Percentiles rank a stretch among this genome's conserved stretches.
Conservation (phyloP, 2,888 invertebrate species). For the Leptodirus hochenwartii region DNA sequence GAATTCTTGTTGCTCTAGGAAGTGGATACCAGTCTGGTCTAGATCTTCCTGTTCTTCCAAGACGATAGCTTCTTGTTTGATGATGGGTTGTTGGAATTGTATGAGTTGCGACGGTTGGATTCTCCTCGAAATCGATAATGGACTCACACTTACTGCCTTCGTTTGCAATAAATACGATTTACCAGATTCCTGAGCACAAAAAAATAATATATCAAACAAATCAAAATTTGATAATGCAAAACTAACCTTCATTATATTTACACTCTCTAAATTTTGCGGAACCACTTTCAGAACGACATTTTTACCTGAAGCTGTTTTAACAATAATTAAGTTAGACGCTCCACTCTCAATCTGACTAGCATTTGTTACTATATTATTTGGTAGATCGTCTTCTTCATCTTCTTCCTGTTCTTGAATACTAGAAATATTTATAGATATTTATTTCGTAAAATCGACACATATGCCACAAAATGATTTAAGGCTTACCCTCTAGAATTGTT, state of each 20-base stretch:
- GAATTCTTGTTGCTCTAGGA: no score
- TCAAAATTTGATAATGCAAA: neutral
- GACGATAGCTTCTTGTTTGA: no score
- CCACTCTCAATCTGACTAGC: constrained; percentile 16
- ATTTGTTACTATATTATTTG: constrained; percentile 15
- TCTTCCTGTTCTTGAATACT: constrained; percentile 4
- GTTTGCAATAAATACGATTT: constrained; percentile 14
- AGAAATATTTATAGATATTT: constrained; percentile 3
- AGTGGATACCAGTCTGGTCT: no score
- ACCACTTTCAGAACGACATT: constrained; percentile 26
- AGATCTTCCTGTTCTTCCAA: no score
- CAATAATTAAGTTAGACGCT: constrained; percentile 25
- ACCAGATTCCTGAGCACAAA: constrained; percentile 10
- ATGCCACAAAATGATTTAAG: neutral
- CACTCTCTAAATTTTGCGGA: constrained; percentile 17
- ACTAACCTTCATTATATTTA: no score
- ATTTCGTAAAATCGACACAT: no score
- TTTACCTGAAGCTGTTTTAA: constrained; percentile 26
- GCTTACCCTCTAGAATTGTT: constrained; percentile 12
- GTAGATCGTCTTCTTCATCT: constrained; percentile 6
- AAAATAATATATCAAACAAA: neutral
- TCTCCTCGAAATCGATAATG: constrained; percentile 7
- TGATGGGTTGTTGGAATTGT: no score
- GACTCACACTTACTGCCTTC: constrained; percentile 15
- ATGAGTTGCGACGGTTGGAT: neutral